Conservation (phyloP, 2,113 vertebrate species). For the Aplodontia rufa region DNA sequence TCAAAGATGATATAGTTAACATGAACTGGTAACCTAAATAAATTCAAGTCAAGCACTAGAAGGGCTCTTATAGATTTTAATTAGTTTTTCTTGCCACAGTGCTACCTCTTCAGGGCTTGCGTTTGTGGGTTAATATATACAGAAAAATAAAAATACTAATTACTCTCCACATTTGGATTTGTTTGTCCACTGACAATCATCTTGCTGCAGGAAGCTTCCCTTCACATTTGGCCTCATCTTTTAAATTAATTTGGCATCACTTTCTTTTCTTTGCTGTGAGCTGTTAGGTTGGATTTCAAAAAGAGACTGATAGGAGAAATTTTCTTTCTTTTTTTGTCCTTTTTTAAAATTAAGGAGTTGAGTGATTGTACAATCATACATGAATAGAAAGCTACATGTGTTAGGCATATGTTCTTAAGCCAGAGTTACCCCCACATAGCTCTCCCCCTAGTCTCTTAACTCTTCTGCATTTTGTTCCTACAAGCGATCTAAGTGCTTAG, state of each 20-base stretch:
- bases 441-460: no score
- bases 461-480: no score
- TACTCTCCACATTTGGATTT: background rate
- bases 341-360: no score
- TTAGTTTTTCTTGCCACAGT: background rate
- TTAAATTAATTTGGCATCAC: conserved; percentile 41
- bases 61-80: background rate
- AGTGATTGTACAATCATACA: no score
- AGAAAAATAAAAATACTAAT: conserved; percentile 25
- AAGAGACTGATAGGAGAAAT: background rate
- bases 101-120: background rate
- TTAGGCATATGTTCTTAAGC: no score
- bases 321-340: no score
- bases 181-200: background rate
- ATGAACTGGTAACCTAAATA: background rate
- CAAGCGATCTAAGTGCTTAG: no score
- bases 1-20: background rate
- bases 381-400: no score
- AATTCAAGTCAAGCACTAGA: background rate
- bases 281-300: conserved; percentile 38
- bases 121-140: background rate
- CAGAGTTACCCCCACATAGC: no score
- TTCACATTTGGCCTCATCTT: background rate
- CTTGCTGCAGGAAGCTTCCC: background rate
- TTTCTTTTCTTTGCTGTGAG: background rate